phyloP scores from a whole-genome alignment of 2,113 vertebrate species.

The Procapra przewalskii region DNA sequence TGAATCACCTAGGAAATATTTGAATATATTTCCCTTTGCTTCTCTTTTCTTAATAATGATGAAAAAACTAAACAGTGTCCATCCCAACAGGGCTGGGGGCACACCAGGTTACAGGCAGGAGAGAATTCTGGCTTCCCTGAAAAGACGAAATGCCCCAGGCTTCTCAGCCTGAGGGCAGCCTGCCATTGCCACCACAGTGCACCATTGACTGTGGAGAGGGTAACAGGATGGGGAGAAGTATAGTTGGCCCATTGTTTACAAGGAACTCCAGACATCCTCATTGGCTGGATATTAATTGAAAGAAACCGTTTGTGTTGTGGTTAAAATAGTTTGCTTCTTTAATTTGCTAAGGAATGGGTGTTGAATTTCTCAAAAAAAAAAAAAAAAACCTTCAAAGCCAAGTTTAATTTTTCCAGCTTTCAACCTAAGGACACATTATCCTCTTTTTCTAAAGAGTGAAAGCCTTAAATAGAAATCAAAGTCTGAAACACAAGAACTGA shows the following conservation, averaged over 20 bases:
- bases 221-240: conserved; percentile 7
- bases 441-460: conserved; percentile 53
- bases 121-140: conserved; percentile 52
- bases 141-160: conserved; percentile 34
- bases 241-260: conserved; percentile 34
- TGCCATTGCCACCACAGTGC: conserved; percentile 34
- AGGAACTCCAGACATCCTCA: conserved; percentile 5
- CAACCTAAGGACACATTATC: conserved; percentile 37
- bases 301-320: conserved; percentile 46
- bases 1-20: neutral
- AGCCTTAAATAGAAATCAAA: conserved; percentile 67
- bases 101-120: conserved; percentile 48
- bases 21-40: neutral
- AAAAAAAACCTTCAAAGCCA: conserved; percentile 44
- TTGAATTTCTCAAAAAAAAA: conserved; percentile 61
- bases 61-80: neutral
- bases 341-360: conserved; percentile 27
- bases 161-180: conserved; percentile 40
- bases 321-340: conserved; percentile 55
- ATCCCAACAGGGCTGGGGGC: neutral
- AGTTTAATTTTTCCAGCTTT: conserved; percentile 56
- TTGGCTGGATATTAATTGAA: conserved; percentile 49
- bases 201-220: conserved; percentile 40
- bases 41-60: neutral
- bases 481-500: neutral